Evolutionary conservation across 2,113 vertebrate genomes (phyloP), one percentile per base, ranked within the genome.

Genomic region (Corythaeola cristata): DNA sequence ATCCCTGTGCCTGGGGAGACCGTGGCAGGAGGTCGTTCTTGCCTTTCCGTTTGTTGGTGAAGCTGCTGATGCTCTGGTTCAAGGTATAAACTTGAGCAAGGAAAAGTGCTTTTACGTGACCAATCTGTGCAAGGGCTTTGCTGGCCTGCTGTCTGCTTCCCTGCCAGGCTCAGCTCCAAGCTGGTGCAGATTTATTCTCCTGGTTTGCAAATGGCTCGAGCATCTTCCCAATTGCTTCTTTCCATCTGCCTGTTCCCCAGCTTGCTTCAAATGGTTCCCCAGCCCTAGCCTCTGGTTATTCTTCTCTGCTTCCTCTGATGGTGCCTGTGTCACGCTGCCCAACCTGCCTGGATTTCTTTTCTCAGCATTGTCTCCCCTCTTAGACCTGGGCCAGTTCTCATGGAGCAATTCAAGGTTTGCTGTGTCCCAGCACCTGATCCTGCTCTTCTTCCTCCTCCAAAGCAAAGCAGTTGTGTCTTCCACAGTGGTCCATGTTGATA

Each of bases 401-500:
- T 8, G 11, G n/a, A 73, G 63, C 37, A 16, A 2, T 62, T 50
- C 27, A 35, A 83, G 63, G 64, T 26, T 27, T 74, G 50, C 80
- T 69, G 67, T 6, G 2, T 12, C 79, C 73, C 78, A 21, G 33
- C 44, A 26, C 33, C 77, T 45, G 59, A 33, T 52, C 20, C 47
- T 41, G 39, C 53, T 59, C 21, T 50, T 28, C 2, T 2, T n/a
- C 56, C 62, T 69, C 20, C 67, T 28, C 11, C 39, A 37, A 22
- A 19, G 15, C 44, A 56, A 26, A 68, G 35, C 53, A 33, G 18
- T 5, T 60, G 12, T 39, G 24, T 45, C 37, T 32, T 59, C 53
- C 12, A 7, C n/a, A 2, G 0, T 1, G 1, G 20, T 15, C 12
- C 20, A 11, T 37, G 12, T 11, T 1, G 1, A 18, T 5, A 32